These are phyloP conservation scores for Lagodon rhomboides DNA, from an alignment of 2,797 vertebrate genomes.

Conservation along the genomic window DNA sequence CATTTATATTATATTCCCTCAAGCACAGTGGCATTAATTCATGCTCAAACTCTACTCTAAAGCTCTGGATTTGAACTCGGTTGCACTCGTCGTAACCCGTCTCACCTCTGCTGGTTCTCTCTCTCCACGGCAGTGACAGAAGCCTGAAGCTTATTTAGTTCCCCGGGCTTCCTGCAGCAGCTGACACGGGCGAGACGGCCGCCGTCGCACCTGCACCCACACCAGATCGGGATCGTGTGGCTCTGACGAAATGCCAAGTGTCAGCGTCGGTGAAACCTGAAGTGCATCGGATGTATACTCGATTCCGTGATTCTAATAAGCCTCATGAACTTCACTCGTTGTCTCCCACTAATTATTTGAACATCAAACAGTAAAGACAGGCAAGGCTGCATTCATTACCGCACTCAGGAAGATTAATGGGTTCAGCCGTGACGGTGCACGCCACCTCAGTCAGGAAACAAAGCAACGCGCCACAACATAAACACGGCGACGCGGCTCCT, in stretches of 20 bases:
- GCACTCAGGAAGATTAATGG: constrained; percentile 76
- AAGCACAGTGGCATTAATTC: constrained; percentile 75
- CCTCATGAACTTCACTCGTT: constrained; percentile 66
- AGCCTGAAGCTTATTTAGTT: constrained; percentile 62
- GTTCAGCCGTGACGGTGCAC: constrained; percentile 49
- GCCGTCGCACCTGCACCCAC: constrained; percentile 41
- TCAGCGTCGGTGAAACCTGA: constrained; percentile 51
- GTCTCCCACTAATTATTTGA: constrained; percentile 75
- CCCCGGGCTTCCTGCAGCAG: constrained; percentile 37
- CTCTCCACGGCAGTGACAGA: constrained; percentile 59
- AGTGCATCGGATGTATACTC: constrained; percentile 28
- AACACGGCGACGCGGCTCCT: constrained; percentile 29
- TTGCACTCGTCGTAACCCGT: constrained; percentile 49
- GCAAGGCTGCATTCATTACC: constrained; percentile 71
- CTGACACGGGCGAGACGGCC: constrained; percentile 13
- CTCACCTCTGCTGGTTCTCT: constrained; percentile 56
- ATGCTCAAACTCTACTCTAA: constrained; percentile 68
- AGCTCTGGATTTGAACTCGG: constrained; percentile 66
- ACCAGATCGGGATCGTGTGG: constrained; percentile 37
- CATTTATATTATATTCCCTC: constrained; percentile 75
- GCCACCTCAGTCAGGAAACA: constrained; percentile 46
- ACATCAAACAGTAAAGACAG: constrained; percentile 72
- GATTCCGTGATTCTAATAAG: constrained; percentile 64
- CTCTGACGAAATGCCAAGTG: constrained; percentile 64
- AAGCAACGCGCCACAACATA: constrained; percentile 28